Percentiles rank a stretch among this genome's conserved stretches.
phyloP scores from a whole-genome alignment of 2,113 vertebrate species.

The Shinisaurus crocodilurus region DNA sequence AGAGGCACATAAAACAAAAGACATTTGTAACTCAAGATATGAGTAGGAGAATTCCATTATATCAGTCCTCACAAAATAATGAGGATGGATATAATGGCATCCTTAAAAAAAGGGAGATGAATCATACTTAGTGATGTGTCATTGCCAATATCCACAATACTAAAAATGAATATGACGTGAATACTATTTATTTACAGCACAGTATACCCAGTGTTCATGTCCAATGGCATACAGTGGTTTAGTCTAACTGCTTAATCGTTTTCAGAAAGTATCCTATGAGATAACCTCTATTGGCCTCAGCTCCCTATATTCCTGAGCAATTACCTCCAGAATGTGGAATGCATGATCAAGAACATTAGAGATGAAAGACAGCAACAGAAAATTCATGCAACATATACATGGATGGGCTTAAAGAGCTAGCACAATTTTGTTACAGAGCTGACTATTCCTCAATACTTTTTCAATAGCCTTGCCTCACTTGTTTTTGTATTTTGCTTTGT shows the following conservation, averaged over 20 bases:
- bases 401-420: neutral
- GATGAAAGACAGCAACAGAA: neutral
- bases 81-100: neutral
- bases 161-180: neutral
- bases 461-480: too few species aligned
- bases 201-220: neutral
- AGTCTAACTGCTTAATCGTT: neutral
- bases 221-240: neutral
- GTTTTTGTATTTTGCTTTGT: too few species aligned
- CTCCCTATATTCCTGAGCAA: neutral
- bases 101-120: neutral
- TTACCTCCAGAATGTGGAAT: neutral
- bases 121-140: neutral
- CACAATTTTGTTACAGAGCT: neutral
- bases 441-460: too few species aligned
- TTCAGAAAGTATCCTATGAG: neutral
- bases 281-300: neutral
- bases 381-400: too few species aligned
- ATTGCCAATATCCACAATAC: neutral
- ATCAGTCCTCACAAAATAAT: neutral
- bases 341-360: neutral
- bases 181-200: neutral
- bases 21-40: neutral
- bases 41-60: constrained; percentile 17
- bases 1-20: constrained; percentile 36